Conservation (phyloP, 2,888 invertebrate species). For the Ophion ventricosus region DNA sequence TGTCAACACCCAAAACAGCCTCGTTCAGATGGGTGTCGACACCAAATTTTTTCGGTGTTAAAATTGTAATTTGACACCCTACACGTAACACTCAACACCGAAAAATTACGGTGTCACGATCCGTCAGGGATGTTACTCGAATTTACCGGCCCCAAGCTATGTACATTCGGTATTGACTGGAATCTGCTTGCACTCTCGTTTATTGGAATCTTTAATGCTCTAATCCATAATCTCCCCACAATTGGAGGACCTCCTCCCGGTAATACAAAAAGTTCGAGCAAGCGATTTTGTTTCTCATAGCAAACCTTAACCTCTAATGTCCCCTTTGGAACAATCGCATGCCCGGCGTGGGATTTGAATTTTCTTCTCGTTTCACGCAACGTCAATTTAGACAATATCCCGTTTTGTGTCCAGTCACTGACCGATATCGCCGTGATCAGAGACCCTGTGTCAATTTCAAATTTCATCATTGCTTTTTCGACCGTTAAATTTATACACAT, state of each 20-base stretch:
- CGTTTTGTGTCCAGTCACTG: slow-evolving; percentile 1
- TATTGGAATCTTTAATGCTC: not conserved
- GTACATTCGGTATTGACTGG: not conserved
- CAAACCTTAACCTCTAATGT: slow-evolving; percentile 7
- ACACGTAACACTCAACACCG: too few relatives aligned
- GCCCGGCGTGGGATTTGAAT: slow-evolving; percentile 34
- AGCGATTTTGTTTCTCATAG: not conserved
- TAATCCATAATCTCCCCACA: slow-evolving; percentile 50
- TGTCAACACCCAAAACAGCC: too few relatives aligned
- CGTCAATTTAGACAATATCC: not conserved
- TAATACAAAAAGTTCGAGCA: slow-evolving; percentile 47
- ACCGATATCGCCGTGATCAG: slow-evolving; percentile 36
- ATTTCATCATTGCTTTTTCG: slow-evolving; percentile 2
- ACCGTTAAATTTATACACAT: slow-evolving; percentile 25
- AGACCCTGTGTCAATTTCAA: slow-evolving; percentile 50
- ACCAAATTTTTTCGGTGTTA: too few relatives aligned
- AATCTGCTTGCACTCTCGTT: not conserved
- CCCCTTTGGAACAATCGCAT: slow-evolving; percentile 32
- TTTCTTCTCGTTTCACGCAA: slow-evolving; percentile 22
- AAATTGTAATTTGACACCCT: too few relatives aligned
- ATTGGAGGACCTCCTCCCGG: slow-evolving; percentile 58
- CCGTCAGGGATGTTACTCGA: not conserved
- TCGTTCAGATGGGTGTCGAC: too few relatives aligned
- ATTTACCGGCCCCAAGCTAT: not conserved
- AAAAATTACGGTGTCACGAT: too few relatives aligned